phyloP scores from a whole-genome alignment of 1,140 invertebrate species.

The Chironomus tepperi region DNA sequence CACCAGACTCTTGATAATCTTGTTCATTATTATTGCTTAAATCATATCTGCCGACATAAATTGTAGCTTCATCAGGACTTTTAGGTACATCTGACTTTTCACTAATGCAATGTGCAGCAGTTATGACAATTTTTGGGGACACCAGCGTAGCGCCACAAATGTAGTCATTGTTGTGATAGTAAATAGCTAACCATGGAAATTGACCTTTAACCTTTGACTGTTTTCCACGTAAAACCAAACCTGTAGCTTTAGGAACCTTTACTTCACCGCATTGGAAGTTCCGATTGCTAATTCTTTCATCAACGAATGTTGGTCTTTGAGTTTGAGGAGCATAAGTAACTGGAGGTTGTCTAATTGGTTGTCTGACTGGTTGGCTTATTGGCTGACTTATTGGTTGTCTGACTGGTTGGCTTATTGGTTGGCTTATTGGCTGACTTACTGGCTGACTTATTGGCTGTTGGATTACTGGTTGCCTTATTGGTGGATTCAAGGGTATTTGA shows the following conservation, averaged over 20 bases:
- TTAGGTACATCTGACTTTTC: slow-evolving; percentile 9
- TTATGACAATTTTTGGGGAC: slow-evolving; percentile 45
- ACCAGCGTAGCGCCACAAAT: slow-evolving; percentile 46
- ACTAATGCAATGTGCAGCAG: slow-evolving; percentile 39
- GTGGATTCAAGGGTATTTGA: too few relatives aligned
- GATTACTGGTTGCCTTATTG: too few relatives aligned
- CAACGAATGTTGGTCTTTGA: too few relatives aligned
- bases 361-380: neutral
- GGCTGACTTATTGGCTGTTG: neutral
- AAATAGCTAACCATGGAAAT: slow-evolving; percentile 59
- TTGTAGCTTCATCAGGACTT: slow-evolving; percentile 36
- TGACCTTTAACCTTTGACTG: slow-evolving; percentile 46
- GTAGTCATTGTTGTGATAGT: slow-evolving; percentile 37
- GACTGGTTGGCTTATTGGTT: neutral
- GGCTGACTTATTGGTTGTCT: neutral
- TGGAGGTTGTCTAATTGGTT: neutral
- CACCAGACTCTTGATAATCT: slow-evolving; percentile 39
- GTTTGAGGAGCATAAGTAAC: neutral
- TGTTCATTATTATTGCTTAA: slow-evolving; percentile 29
- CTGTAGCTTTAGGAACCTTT: neutral
- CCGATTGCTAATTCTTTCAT: too few relatives aligned
- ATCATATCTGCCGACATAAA: slow-evolving; percentile 42
- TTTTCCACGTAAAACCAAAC: slow-evolving; percentile 34
- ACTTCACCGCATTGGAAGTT: too few relatives aligned
- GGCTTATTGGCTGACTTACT: neutral